Conservation (phyloP, 2,797 vertebrate genomes). For the Malurus leucopterus region DNA sequence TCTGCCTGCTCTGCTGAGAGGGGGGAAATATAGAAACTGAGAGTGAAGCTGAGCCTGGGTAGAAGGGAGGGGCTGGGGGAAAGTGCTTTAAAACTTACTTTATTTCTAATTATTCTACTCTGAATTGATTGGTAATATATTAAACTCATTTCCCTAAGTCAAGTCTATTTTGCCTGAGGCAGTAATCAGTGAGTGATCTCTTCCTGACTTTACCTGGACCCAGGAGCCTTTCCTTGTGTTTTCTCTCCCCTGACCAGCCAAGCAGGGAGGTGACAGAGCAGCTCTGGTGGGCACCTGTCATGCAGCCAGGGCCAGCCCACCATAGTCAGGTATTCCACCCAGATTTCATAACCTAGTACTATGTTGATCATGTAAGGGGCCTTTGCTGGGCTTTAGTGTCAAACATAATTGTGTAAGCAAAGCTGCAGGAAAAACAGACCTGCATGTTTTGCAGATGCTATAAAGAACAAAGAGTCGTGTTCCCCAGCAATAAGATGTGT, state of each 20-base stretch:
- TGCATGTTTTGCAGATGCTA: background rate
- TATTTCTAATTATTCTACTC: background rate
- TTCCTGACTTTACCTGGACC: background rate
- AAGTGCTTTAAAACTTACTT: background rate
- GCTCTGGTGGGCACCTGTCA: background rate
- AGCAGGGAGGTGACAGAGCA: background rate
- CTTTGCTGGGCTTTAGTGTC: background rate
- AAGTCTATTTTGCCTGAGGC: rapidly evolving
- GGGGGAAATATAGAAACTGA: background rate
- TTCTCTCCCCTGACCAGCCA: background rate
- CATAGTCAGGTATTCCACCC: background rate
- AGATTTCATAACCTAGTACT: background rate
- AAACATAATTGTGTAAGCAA: background rate
- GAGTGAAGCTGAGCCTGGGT: background rate
- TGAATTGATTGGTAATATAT: background rate
- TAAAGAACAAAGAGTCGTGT: background rate
- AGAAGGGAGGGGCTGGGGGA: background rate
- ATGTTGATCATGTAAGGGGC: background rate
- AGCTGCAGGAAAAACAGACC: background rate
- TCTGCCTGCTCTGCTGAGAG: rapidly evolving
- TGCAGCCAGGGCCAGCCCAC: background rate
- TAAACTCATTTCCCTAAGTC: background rate
- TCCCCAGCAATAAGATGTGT: background rate
- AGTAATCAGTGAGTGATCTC: background rate
- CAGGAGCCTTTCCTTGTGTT: background rate